These are phyloP conservation scores for Pluvialis apricaria DNA, from an alignment of 2,113 vertebrate species.

Conservation along the genomic window DNA sequence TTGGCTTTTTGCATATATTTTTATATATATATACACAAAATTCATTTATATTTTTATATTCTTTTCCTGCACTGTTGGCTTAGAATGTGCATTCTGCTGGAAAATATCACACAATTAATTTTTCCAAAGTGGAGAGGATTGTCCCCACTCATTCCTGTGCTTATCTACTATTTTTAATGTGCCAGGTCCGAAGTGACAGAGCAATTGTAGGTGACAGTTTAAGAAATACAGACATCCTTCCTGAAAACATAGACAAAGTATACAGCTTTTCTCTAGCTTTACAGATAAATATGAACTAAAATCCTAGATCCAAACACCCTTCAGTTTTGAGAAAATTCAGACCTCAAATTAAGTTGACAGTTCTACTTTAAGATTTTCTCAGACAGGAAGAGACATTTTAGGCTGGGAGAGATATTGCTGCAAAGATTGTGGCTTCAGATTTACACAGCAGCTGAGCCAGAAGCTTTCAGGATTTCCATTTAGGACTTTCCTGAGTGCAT, in stretches of 20 bases:
- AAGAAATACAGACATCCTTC: neutral
- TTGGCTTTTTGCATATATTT: neutral
- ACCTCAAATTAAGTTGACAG: neutral
- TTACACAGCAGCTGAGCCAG: neutral
- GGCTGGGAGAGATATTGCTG: neutral
- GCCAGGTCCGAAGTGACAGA: neutral
- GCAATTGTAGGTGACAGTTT: neutral
- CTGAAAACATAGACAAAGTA: neutral
- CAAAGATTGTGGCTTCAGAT: neutral
- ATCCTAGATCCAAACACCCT: neutral
- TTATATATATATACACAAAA: accelerated
- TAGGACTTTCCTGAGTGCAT: neutral
- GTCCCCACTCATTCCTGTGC: neutral
- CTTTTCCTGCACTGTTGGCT: neutral
- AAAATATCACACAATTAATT: neutral
- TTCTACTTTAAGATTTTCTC: neutral
- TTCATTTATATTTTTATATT: neutral
- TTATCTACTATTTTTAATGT: neutral
- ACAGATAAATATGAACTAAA: neutral
- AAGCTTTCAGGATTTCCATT: neutral
- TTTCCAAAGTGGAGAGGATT: neutral
- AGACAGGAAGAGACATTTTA: neutral
- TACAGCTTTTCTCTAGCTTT: neutral
- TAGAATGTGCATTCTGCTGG: neutral
- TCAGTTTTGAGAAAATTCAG: neutral